These are phyloP conservation scores for Selenia dentaria DNA, from an alignment of 2,888 invertebrate species.

Conservation along the genomic window DNA sequence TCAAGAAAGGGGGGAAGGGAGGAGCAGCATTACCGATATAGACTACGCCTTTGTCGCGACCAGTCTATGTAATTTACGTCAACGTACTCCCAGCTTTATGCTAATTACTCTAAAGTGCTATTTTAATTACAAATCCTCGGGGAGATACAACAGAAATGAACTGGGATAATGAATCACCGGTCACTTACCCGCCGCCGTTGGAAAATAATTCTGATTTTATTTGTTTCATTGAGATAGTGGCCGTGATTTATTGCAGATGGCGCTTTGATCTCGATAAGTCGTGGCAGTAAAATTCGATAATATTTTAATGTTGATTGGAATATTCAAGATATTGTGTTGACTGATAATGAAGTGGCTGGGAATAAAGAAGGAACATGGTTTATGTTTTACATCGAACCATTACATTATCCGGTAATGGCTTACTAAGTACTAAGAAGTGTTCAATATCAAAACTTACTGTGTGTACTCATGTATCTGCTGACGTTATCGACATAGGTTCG, in stretches of 20 bases:
- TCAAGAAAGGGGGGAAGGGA: slow-evolving; percentile 13
- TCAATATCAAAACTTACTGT: too few species aligned
- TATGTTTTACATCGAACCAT: too few species aligned
- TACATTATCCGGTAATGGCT: too few species aligned
- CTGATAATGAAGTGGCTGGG: not conserved
- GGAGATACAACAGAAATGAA: slow-evolving; percentile 10
- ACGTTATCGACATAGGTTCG: too few species aligned
- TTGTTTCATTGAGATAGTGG: slow-evolving; percentile 28
- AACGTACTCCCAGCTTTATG: slow-evolving; percentile 29
- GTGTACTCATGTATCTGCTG: too few species aligned
- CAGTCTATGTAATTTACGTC: slow-evolving; percentile 19
- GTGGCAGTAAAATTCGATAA: slow-evolving; percentile 7
- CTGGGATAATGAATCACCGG: slow-evolving; percentile 59
- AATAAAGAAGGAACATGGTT: too few species aligned
- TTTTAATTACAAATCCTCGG: slow-evolving; percentile 14
- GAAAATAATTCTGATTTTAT: slow-evolving; percentile 53
- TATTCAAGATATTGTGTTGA: not conserved
- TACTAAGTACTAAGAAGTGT: too few species aligned
- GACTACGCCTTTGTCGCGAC: slow-evolving; percentile 21
- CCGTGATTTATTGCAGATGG: slow-evolving; percentile 28
- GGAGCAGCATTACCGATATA: slow-evolving; percentile 31
- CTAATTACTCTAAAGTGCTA: slow-evolving; percentile 30
- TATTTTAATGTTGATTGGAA: slow-evolving; percentile 5
- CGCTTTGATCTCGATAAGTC: slow-evolving; percentile 21
- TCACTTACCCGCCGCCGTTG: slow-evolving; percentile 69